Conservation (phyloP, 2,113 vertebrate genomes). For the Halichoerus grypus region DNA sequence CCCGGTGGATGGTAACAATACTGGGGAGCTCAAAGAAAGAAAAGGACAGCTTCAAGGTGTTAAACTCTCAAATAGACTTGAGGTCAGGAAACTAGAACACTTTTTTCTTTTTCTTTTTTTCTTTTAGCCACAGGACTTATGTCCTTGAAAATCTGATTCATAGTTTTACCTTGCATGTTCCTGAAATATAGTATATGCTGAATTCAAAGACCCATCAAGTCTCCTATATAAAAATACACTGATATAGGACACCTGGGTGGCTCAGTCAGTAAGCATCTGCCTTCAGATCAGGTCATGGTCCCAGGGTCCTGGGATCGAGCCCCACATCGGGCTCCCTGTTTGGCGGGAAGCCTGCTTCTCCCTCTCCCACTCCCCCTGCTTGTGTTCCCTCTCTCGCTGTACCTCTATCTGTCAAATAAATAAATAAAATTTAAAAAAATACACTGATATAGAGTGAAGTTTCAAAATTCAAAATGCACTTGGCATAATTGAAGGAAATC, state of each 20-base stretch:
- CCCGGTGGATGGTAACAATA: background rate
- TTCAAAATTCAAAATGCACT: conserved; percentile 35
- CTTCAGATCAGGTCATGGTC: too few species aligned
- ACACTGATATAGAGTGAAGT: background rate
- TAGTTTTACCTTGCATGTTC: background rate
- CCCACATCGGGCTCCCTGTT: too few species aligned
- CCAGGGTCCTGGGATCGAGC: too few species aligned
- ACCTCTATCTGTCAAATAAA: too few species aligned
- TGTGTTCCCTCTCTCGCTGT: too few species aligned
- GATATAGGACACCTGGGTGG: background rate
- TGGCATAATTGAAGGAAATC: background rate
- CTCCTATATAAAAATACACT: background rate
- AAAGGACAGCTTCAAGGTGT: background rate
- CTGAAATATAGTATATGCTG: background rate
- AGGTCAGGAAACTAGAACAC: background rate
- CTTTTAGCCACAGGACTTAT: background rate
- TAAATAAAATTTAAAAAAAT: background rate
- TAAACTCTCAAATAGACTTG: background rate
- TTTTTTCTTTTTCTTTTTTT: background rate
- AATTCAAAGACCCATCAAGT: background rate
- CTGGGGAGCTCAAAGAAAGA: background rate
- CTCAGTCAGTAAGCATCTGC: too few species aligned
- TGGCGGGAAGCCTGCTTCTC: too few species aligned
- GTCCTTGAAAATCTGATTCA: conserved; percentile 13
- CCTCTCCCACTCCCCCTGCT: too few species aligned